Conservation (phyloP, 2,797 vertebrate genomes). For the Anguilla obscura region DNA sequence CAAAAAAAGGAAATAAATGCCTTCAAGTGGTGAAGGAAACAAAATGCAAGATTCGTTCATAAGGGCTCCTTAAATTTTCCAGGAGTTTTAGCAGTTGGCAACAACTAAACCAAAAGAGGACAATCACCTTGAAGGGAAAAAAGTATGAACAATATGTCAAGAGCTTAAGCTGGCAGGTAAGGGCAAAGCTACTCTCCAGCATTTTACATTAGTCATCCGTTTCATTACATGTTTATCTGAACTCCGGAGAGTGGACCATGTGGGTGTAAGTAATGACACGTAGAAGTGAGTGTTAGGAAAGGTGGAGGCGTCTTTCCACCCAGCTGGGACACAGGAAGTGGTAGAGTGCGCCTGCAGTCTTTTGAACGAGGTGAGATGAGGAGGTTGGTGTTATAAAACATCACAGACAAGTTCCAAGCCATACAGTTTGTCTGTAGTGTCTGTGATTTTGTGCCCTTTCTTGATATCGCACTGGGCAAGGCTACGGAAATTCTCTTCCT, state of each 20-base stretch:
- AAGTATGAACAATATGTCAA: neutral
- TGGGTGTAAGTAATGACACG: neutral
- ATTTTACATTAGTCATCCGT: slow-evolving; percentile 16
- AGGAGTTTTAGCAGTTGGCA: neutral
- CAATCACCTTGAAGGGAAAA: neutral
- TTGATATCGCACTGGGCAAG: neutral
- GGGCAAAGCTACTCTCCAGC: neutral
- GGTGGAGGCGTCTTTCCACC: slow-evolving; percentile 3
- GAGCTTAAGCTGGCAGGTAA: neutral
- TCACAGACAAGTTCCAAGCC: neutral
- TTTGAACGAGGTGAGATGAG: neutral
- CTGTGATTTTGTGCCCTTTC: no score
- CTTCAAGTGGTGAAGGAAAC: neutral
- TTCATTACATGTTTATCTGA: neutral
- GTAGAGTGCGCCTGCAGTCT: neutral
- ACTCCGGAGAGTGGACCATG: neutral
- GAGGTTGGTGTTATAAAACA: neutral
- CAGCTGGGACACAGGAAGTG: neutral
- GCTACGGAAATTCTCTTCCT: neutral
- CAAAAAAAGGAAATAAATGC: neutral
- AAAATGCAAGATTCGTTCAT: neutral
- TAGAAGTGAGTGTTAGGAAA: neutral
- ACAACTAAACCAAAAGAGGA: neutral
- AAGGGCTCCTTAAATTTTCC: neutral
- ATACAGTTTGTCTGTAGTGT: neutral